Base-by-base conservation (phyloP, 2,888 invertebrate genomes). In the Ditula angustiorana region DNA sequence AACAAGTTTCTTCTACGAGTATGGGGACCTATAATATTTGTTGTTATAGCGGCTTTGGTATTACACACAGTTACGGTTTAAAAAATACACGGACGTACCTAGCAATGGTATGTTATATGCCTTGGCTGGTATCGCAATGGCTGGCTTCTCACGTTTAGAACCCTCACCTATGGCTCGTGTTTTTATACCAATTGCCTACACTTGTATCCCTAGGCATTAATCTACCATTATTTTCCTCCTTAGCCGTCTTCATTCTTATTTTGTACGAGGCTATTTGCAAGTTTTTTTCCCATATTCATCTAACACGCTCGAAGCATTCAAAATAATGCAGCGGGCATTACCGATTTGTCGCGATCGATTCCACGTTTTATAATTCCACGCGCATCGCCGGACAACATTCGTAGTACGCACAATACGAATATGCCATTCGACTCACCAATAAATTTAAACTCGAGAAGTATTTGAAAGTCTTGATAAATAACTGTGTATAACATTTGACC, bases 361-460 rank as follows among this genome's bases (percentile, higher is more conserved):
- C 30, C 30, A 41, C 65, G 55, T 68, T 69, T 74, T 72, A 66
- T 47, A 65, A 77, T 78, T 78, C 76, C 71, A 61, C 61, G 59
- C 74, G 69, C 73, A 75, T 72, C 69, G 59, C 44, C 68, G 58
- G 63, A 73, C 69, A 67, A 67, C 74, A 73, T 74, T 72, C 71
- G 68, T 69, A 67, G 66, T 68, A 41, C 37, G 41, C 41, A 56
- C 37, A 37, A 21, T 56, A 61, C 46, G 26, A 56, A 19, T 67
- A 61, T 66, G 66, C 74, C 71, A 77, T 79, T 78, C 75, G 69
- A 62, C 66, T 67, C 68, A 68, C 69, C 69, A 70, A 68, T 75
- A 75, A 73, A 75, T 74, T 79, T 67, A 60, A 60, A 56, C 47
- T 28, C 47, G 46, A 55, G 30, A 46, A 37, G 23, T 44, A 44